Evolutionary conservation across 2,797 vertebrate species (phyloP), one percentile per base, ranked within the genome.

Genomic region (Crocodylus rhombifer): DNA sequence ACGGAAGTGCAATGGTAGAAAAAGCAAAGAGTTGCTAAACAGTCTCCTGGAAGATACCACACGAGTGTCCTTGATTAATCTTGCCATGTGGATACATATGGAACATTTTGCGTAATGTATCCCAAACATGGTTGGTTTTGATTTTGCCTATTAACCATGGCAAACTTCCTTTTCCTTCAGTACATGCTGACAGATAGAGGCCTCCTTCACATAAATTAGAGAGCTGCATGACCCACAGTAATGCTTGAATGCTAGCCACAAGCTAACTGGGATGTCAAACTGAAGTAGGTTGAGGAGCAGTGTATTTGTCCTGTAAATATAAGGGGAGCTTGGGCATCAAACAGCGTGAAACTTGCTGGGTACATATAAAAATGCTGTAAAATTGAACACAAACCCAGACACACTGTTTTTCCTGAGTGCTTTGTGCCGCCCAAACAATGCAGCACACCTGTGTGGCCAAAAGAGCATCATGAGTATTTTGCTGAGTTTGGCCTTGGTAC

Each of bases 321-420:
- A 51, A 11, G 33, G 33, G 33, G 33, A 36, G 42, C 42, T 51
- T 51, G 42, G 10, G 42, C 18, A 10, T 2, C 26, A 30, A 61
- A 58, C 17, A 74, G 30, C 21, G 15, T 26, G 57, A 25, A 69
- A 26, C 20, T 13, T 0, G 1, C 7, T 1, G 1, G 42, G 13
- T 2, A 3, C 5, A 1, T 1, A 15, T 17, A 25, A 75, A 42
- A 18, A 82, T n/a, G 36, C 30, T 2, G 33, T 7, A n/a, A 5
- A 51, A 51, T 51, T 10, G 10, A 51, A 5, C 56, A 9, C 21
- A 20, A 28, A n/a, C 3, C 12, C 2, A 30, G 65, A 10, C 25
- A 5, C 15, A 6, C 0, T 18, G 23, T 14, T n/a, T 62, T 73
- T 9, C 11, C 3, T 30, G 0, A 0, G 79, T 55, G 42, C 79